Evolutionary conservation across 2,113 vertebrate species (phyloP).

Genomic region (Coturnix japonica): DNA sequence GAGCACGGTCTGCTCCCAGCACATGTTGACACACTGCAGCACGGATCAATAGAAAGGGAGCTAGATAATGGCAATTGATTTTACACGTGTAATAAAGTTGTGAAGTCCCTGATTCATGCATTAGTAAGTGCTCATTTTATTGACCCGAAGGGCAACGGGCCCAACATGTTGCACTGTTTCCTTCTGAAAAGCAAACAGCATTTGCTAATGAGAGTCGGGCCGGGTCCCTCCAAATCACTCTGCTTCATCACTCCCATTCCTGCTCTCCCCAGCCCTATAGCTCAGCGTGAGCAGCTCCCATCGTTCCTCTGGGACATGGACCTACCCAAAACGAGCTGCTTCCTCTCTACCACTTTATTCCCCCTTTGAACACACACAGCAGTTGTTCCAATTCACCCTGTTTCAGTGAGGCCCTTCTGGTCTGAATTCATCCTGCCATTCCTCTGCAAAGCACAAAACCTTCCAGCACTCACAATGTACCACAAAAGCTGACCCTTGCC

Average conservation of each 20-base stretch:
- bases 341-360: not conserved
- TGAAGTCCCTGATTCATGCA: not conserved
- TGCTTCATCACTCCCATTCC: not conserved
- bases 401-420: not conserved
- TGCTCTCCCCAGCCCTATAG: not conserved
- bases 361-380: not conserved
- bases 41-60: not conserved
- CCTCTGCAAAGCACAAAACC: not conserved
- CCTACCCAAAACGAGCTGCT: not conserved
- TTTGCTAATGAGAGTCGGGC: not conserved
- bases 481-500: not conserved
- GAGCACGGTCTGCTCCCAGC: not conserved
- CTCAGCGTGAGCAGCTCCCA: not conserved
- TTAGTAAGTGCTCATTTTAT: not conserved
- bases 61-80: not conserved
- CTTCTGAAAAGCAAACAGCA: not conserved
- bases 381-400: not conserved
- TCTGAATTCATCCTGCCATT: not conserved
- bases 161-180: not conserved
- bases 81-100: not conserved
- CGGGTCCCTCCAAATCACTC: not conserved
- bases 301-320: not conserved
- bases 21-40: not conserved
- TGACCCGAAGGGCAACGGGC: not conserved
- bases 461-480: not conserved